Conservation (phyloP, 2,888 invertebrate genomes). For the Mechanitis messenoides region DNA sequence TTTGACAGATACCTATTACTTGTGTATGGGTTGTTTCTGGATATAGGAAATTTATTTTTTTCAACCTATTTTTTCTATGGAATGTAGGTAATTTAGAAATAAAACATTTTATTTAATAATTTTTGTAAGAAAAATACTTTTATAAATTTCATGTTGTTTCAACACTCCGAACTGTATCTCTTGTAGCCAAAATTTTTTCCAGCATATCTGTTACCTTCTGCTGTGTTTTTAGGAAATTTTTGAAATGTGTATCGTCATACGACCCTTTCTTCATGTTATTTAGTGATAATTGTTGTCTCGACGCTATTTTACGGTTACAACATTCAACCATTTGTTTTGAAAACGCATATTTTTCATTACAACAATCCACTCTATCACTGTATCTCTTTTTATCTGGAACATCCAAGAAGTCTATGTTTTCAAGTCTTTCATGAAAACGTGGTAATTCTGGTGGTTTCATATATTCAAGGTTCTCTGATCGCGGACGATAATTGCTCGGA, state of each 20-base stretch:
- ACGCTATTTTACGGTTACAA: constrained; percentile 35
- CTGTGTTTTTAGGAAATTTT: constrained; percentile 57
- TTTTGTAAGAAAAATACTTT: neutral
- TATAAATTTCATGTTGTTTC: constrained; percentile 34
- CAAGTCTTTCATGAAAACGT: constrained; percentile 53
- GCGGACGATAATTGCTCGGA: constrained; percentile 14
- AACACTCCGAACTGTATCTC: constrained; percentile 41
- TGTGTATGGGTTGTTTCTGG: too few species aligned
- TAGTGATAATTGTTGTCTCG: constrained; percentile 51
- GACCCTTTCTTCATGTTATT: constrained; percentile 36
- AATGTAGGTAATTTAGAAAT: too few species aligned
- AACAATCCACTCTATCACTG: constrained; percentile 26
- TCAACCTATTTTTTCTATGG: too few species aligned
- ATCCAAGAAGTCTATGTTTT: constrained; percentile 30
- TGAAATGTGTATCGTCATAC: constrained; percentile 54
- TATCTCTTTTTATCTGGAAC: constrained; percentile 11
- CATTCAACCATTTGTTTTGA: constrained; percentile 27
- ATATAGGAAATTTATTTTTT: too few species aligned
- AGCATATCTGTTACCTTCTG: constrained; percentile 65
- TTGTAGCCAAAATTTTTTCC: constrained; percentile 51
- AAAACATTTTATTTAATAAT: too few species aligned
- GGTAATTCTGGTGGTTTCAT: constrained; percentile 35
- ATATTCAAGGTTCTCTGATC: constrained; percentile 14
- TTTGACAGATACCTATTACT: too few species aligned
- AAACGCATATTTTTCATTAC: constrained; percentile 28